Evolutionary conservation across 2,888 invertebrate genomes (phyloP).

Genomic region (Ectemnius lituratus): DNA sequence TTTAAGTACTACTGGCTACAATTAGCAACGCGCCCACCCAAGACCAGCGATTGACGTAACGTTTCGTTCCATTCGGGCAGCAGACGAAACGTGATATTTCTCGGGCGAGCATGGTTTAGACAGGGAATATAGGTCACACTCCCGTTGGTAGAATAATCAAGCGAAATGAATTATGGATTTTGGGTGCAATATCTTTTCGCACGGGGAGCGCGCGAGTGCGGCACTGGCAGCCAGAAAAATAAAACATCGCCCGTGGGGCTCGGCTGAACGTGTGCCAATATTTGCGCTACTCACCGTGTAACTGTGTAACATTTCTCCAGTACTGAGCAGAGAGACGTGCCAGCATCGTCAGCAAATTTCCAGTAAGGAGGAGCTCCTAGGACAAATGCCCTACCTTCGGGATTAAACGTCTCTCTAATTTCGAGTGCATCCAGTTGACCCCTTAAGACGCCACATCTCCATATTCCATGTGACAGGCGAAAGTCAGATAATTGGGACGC

Average conservation of each 20-base stretch:
- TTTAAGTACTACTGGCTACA: no score
- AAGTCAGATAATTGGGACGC: no score
- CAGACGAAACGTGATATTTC: no score
- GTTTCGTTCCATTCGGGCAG: no score
- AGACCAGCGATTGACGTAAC: no score
- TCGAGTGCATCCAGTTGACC: no score
- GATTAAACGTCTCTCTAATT: no score
- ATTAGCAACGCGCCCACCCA: no score
- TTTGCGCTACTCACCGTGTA: slow-evolving; percentile 35
- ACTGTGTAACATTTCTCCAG: slow-evolving; percentile 19
- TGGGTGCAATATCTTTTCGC: slow-evolving; percentile 20
- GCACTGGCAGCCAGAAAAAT: slow-evolving; percentile 7
- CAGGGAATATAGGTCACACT: background rate
- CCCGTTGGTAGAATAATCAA: slow-evolving; percentile 16
- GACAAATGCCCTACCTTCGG: slow-evolving; percentile 24
- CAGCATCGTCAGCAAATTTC: slow-evolving; percentile 19
- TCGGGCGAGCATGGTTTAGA: background rate
- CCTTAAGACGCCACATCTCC: no score
- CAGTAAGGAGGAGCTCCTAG: slow-evolving; percentile 24
- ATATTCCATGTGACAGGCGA: no score
- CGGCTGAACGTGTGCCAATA: slow-evolving; percentile 30
- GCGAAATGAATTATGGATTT: slow-evolving; percentile 25
- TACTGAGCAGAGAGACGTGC: background rate
- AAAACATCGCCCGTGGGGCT: slow-evolving; percentile 14
- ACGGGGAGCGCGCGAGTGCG: background rate